A percentile compares a stretch with the other conserved stretches of the same genome.
phyloP scores from a whole-genome alignment of 2,888 invertebrate species.

The Biston stratarius region DNA sequence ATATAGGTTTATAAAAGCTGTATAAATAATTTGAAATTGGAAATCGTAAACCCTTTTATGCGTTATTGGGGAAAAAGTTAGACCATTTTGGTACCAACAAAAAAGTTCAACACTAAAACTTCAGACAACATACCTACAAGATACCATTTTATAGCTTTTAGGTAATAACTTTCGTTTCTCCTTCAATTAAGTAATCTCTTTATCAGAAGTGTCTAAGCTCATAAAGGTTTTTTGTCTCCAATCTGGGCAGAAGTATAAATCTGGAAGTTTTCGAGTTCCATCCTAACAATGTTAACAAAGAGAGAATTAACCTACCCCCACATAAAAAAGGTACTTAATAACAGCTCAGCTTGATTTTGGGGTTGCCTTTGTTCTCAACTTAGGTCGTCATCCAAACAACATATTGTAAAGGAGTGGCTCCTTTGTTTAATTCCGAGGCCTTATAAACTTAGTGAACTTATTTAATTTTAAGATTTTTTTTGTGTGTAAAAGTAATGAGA shows the following conservation, averaged over 20 bases:
- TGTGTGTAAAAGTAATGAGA: too few species aligned
- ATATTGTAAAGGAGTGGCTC: slow-evolving; percentile 41
- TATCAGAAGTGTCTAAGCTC: slow-evolving; percentile 31
- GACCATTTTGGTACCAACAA: too few species aligned
- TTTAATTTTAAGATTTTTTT: too few species aligned
- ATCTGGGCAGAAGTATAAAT: slow-evolving; percentile 42
- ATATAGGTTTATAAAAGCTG: too few species aligned
- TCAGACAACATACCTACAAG: slow-evolving; percentile 11
- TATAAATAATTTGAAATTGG: too few species aligned
- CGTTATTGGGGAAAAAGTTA: too few species aligned
- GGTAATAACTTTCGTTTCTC: slow-evolving; percentile 27
- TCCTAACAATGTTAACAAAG: slow-evolving; percentile 43
- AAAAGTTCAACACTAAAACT: too few species aligned
- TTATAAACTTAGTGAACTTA: slow-evolving; percentile 21
- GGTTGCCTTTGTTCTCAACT: slow-evolving; percentile 53
- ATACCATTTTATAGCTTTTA: slow-evolving; percentile 22
- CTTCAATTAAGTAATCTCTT: slow-evolving; percentile 34
- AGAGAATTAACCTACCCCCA: slow-evolving; percentile 41
- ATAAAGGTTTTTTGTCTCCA: slow-evolving; percentile 40
- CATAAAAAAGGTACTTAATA: slow-evolving; percentile 50
- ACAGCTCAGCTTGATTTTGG: slow-evolving; percentile 52
- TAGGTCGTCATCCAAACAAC: slow-evolving; percentile 49
- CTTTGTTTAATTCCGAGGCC: slow-evolving; percentile 35
- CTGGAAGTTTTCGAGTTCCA: slow-evolving; percentile 40
- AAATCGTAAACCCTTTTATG: too few species aligned